Base-by-base conservation (phyloP, 2,797 vertebrate species). In the Onychomys torridus region DNA sequence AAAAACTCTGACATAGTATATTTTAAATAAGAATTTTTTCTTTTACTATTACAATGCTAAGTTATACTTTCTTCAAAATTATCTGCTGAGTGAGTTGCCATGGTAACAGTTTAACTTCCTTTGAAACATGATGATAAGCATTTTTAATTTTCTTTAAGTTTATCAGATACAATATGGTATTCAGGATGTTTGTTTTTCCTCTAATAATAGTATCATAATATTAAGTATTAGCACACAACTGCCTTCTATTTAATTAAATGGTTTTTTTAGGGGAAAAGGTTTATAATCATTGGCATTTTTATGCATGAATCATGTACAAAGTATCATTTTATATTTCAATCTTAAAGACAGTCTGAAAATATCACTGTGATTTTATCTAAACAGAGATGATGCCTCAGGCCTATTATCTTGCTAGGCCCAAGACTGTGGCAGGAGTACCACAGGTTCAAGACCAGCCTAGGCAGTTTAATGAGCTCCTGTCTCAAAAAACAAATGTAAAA, bases 71-170 rank as follows among this genome's bases (percentile, higher is more conserved):
- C 90, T 84, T 57, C 13, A 93, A 97, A 57, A 91, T 81, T 96
- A 46, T 27, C 23, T 89, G 49, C 43, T 0, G 52, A 55, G 14
- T 91, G 94, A 67, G 93, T 98, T 98, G 69, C 94, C 96, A 98
- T 98, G 96, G 97, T 92, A 98, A 98, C 94, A 21, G 65, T 79
- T 73, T 40, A 94, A 96, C 89, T 96, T 29, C n/a, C 96, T 96
- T 69, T 57, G 40, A 93, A 97, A 97, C 0, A 2, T 94, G 94
- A 95, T 43, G 57, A 75, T 43, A 92, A 97, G 97, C 2, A 3
- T 55, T 94, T 95, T 90, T 94, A 97, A 93, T 19, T 86, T 17
- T 37, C 71, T 73, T 87, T 88, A 96, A 98, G 49, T 94, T 91
- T 83, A 92, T 27, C 69, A n/a, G 43, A 61, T 40, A 84, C 19